Conservation (phyloP, 2,888 invertebrate genomes). For the Julus scandinavius region DNA sequence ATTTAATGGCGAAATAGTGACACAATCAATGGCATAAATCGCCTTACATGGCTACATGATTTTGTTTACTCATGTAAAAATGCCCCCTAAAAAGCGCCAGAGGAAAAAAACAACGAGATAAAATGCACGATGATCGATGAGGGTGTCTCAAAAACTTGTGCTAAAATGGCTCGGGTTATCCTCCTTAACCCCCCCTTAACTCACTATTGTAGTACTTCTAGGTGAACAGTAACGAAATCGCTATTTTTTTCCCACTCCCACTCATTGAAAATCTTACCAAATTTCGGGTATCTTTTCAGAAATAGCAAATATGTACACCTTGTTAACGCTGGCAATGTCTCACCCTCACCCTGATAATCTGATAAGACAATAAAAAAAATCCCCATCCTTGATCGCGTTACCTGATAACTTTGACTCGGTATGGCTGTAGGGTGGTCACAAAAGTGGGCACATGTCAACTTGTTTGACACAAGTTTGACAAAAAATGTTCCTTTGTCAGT, state of each 20-base stretch:
- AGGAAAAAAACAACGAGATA: constrained; percentile 13
- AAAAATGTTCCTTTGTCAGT: constrained; percentile 15
- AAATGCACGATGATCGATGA: constrained; percentile 24
- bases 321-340: constrained; percentile 29
- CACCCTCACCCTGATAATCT: constrained; percentile 38
- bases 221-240: not conserved
- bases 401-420: constrained; percentile 28
- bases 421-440: constrained; percentile 35
- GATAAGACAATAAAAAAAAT: constrained; percentile 31
- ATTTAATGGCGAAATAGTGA: constrained; percentile 30
- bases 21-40: constrained; percentile 42
- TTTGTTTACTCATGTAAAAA: constrained; percentile 34
- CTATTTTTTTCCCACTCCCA: constrained; percentile 9
- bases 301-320: constrained; percentile 37
- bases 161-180: constrained; percentile 29
- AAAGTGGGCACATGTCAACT: constrained; percentile 12
- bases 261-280: not conserved
- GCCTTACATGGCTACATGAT: constrained; percentile 26
- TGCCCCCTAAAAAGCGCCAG: not conserved
- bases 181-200: constrained; percentile 11
- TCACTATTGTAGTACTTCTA: not conserved
- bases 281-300: constrained; percentile 22
- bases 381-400: not conserved
- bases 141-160: constrained; percentile 12
- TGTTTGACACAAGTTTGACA: constrained; percentile 13